phyloP scores from a whole-genome alignment of 2,797 vertebrate species.

The Oophaga sylvatica region DNA sequence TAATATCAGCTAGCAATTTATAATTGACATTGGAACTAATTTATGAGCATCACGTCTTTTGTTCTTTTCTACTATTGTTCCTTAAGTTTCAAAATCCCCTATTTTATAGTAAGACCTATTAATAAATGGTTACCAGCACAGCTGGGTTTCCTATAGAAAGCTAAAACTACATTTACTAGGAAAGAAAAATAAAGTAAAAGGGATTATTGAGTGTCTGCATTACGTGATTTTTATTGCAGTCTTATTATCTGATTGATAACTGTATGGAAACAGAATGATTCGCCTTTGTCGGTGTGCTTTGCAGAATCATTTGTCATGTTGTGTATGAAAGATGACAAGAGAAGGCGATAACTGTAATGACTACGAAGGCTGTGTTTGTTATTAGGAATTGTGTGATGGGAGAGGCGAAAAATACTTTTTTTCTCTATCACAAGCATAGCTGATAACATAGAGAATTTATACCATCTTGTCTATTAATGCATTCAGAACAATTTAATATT shows the following conservation, averaged over 20 bases:
- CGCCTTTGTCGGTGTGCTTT: slow-evolving; percentile 47
- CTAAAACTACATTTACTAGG: not conserved
- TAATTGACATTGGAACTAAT: not conserved
- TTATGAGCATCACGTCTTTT: not conserved
- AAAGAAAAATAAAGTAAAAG: not conserved
- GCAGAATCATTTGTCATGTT: slow-evolving; percentile 52
- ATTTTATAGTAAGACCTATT: not conserved
- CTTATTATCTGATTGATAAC: slow-evolving; percentile 41
- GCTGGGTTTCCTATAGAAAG: not conserved
- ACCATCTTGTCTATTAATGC: not conserved
- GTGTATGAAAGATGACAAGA: slow-evolving; percentile 44
- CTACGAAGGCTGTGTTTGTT: slow-evolving; percentile 15
- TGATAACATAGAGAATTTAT: slow-evolving; percentile 4
- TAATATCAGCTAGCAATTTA: not conserved
- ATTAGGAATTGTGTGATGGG: slow-evolving; percentile 20
- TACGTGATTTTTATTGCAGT: slow-evolving; percentile 2
- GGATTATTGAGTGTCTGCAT: not conserved
- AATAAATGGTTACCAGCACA: not conserved
- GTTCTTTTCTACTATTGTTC: not conserved
- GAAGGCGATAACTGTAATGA: slow-evolving; percentile 35
- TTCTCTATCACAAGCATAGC: not conserved
- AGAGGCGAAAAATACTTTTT: slow-evolving; percentile 10
- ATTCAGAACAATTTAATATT: not conserved
- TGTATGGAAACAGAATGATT: slow-evolving; percentile 41
- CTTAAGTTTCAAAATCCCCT: not conserved